phyloP scores from a whole-genome alignment of 2,888 invertebrate genomes.

The Orthonevra nobilis region DNA sequence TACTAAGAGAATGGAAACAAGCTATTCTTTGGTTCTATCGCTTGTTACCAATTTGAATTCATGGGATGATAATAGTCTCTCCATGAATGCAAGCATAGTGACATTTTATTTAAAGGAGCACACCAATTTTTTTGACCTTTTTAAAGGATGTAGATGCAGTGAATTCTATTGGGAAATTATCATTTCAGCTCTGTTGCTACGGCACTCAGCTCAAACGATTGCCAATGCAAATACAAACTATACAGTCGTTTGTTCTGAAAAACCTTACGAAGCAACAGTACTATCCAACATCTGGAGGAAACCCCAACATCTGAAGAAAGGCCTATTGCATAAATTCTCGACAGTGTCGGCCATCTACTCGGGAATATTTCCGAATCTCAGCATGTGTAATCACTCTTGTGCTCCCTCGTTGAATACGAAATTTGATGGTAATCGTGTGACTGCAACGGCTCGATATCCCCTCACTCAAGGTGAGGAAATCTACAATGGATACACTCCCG shows the following conservation, averaged over 20 bases:
- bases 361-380: slow-evolving; percentile 91
- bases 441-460: slow-evolving; percentile 86
- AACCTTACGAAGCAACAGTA: slow-evolving; percentile 62
- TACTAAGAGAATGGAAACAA: slow-evolving; percentile 75
- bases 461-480: slow-evolving; percentile 86
- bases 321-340: slow-evolving; percentile 73
- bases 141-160: slow-evolving; percentile 77
- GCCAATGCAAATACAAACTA: slow-evolving; percentile 86
- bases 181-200: slow-evolving; percentile 85
- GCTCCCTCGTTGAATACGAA: slow-evolving; percentile 89
- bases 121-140: slow-evolving; percentile 84
- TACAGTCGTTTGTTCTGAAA: slow-evolving; percentile 72
- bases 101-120: slow-evolving; percentile 84
- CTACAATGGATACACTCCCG: slow-evolving; percentile 92
- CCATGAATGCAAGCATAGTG: slow-evolving; percentile 85
- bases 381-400: slow-evolving; percentile 97
- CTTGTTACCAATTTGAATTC: slow-evolving; percentile 86
- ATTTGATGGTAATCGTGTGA: slow-evolving; percentile 86
- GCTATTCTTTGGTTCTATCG: slow-evolving; percentile 71
- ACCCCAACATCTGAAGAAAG: slow-evolving; percentile 73
- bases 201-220: slow-evolving; percentile 90
- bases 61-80: no score
- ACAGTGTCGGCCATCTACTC: slow-evolving; percentile 83
- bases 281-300: slow-evolving; percentile 73
- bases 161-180: slow-evolving; percentile 79